Base-by-base conservation (phyloP, 53 echinoderm and acorn worm genomes). In the Hippasteria phrygiana region DNA sequence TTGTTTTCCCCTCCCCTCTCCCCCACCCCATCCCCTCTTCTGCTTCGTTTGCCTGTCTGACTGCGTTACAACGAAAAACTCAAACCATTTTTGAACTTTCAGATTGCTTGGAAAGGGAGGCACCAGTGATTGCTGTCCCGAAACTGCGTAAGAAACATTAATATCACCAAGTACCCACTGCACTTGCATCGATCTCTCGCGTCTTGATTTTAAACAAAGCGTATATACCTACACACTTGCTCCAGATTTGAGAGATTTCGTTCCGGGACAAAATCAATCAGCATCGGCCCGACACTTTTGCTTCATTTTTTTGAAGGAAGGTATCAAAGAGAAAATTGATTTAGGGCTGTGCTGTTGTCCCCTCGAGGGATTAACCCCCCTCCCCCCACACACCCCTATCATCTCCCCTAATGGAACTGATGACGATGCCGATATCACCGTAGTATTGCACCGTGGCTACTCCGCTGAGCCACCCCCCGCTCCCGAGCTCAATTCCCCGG, bases 381-480 rank as follows among this genome's bases (percentile, higher is more conserved):
- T 41, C 14, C 79, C 62, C 40, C 42, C 6, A 35, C 62, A 1
- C 74, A 59, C 59, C 62, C 78, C 62, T 4, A 37, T 56, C 14
- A 55, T 62, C 76, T 48, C 17, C 13, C 37, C 24, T 62, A 79
- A 62, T 76, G 76, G 76, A 76, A 76, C 37, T 37, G 62, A 31
- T 56, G 79, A 38, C 33, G 38, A 38, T 78, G 55, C 55, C 55
- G 40, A 62, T 79, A 40, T 38, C 42, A 56, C 59, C 56, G 12
- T 22, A 2, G 29, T 53, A 39, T 37, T 55, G 18, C 53, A 33
- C 35, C 55, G 18, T 37, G 34, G 35, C 11, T 5, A 14, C 36
- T 55, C 40, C 42, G 22, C 76, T 59, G 20, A 22, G 59, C 59
- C 59, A 59, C 59, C 59, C 59, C n/a, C n/a, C n/a, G n/a, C n/a